phyloP scores from a whole-genome alignment of 2,888 invertebrate species.

The Lottia scabra region DNA sequence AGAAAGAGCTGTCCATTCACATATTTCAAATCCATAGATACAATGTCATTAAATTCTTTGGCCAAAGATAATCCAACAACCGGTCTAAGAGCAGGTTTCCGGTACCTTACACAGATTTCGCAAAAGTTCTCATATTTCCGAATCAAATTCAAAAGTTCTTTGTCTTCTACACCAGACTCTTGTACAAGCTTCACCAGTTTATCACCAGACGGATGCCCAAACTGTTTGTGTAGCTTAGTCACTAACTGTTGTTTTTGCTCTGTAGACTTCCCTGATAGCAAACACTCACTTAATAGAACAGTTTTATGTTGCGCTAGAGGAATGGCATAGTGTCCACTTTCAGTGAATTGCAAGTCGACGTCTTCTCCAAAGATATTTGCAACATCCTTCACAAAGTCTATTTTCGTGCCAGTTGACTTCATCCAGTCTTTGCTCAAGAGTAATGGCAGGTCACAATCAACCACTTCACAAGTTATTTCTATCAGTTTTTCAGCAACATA shows the following conservation, averaged over 20 bases:
- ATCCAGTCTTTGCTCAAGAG: not conserved
- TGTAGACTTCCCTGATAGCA: no score
- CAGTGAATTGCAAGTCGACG: not conserved
- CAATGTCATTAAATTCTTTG: conserved; percentile 4
- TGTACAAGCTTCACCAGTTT: not conserved
- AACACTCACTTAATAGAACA: not conserved
- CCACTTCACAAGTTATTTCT: not conserved
- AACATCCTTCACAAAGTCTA: not conserved
- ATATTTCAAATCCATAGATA: not conserved
- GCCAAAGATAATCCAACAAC: not conserved
- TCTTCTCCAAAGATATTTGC: not conserved
- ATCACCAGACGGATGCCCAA: not conserved
- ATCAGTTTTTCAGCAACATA: not conserved
- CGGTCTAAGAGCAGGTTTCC: not conserved
- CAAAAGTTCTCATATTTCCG: not conserved
- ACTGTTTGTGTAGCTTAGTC: not conserved
- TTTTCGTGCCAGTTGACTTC: not conserved
- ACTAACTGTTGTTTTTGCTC: not conserved
- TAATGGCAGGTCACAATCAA: not conserved
- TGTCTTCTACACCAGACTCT: not conserved
- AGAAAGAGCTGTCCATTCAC: not conserved
- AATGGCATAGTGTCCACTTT: not conserved
- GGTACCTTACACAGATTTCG: not conserved
- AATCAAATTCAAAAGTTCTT: not conserved
- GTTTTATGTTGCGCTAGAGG: not conserved